phyloP scores from a whole-genome alignment of 2,797 vertebrate species.

The Platalea minor region DNA sequence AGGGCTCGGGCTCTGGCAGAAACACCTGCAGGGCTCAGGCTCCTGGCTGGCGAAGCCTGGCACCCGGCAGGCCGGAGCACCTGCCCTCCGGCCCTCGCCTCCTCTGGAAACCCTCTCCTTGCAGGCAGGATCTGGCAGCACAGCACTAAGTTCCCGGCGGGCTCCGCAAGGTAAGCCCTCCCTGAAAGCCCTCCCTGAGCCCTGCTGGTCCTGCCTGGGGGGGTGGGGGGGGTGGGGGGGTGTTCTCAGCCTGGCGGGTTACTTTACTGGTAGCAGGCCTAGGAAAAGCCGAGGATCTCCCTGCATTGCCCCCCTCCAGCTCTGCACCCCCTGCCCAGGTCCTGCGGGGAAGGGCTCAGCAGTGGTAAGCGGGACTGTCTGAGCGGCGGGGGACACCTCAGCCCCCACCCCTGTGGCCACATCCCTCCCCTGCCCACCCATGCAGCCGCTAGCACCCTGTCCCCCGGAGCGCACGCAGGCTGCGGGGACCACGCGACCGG shows the following conservation, averaged over 20 bases:
- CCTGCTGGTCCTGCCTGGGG: rapidly evolving
- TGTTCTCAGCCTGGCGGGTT: not conserved
- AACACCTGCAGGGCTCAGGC: rapidly evolving
- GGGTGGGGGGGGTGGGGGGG: not conserved
- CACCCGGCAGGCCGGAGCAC: not conserved
- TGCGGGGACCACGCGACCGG: rapidly evolving
- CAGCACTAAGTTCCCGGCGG: too few relatives aligned
- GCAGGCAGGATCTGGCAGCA: not conserved
- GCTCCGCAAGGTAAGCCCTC: not conserved
- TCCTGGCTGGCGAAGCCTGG: not conserved
- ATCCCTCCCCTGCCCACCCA: not conserved
- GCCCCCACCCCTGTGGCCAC: not conserved
- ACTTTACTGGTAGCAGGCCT: rapidly evolving
- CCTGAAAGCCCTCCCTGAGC: not conserved
- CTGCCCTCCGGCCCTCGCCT: not conserved
- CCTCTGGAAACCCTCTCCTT: rapidly evolving
- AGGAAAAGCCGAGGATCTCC: not conserved
- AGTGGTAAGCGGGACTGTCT: rapidly evolving
- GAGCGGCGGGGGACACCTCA: not conserved
- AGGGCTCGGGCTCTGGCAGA: not conserved
- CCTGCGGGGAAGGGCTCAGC: not conserved
- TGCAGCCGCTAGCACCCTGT: rapidly evolving
- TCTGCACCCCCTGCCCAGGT: too few relatives aligned
- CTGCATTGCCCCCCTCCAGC: not conserved
- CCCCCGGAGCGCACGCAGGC: rapidly evolving